Percentiles rank a stretch among this genome's conserved stretches.
Conservation (phyloP, 2,797 vertebrate species). For the Xerus rutilus region DNA sequence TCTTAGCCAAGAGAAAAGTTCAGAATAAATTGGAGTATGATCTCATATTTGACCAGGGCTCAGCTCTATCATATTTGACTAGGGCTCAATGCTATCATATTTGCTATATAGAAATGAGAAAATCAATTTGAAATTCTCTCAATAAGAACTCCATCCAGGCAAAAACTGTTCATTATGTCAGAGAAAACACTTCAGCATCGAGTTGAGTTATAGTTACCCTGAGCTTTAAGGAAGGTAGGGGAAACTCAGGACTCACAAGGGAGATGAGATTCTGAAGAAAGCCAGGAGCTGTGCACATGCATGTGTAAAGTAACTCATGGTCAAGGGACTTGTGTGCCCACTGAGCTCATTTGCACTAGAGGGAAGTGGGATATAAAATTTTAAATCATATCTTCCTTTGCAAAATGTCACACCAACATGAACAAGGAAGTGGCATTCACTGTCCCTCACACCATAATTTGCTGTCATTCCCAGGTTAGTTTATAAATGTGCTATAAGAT, state of each 20-base stretch:
- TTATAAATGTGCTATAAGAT: neutral
- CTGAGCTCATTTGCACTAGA: neutral
- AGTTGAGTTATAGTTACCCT: slow-evolving; percentile 34
- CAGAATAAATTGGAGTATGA: neutral
- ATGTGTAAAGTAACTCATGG: neutral
- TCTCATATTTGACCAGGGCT: slow-evolving; percentile 1
- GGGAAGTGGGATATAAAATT: neutral
- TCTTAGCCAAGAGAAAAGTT: slow-evolving; percentile 27
- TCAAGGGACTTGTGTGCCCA: neutral
- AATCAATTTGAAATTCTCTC: neutral
- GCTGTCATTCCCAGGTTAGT: neutral
- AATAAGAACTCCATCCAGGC: slow-evolving; percentile 1
- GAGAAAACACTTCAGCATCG: neutral
- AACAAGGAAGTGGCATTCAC: neutral
- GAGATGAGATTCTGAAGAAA: slow-evolving; percentile 40
- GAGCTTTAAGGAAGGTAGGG: neutral
- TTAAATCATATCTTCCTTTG: neutral
- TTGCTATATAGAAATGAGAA: neutral
- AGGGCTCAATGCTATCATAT: neutral
- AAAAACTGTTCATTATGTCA: neutral
- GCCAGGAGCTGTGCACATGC: neutral
- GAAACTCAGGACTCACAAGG: neutral
- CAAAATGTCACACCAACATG: neutral
- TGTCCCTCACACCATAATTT: neutral
- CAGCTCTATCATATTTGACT: neutral